Conservation (phyloP, 2,888 invertebrate genomes). For the Cotesia congregata region DNA sequence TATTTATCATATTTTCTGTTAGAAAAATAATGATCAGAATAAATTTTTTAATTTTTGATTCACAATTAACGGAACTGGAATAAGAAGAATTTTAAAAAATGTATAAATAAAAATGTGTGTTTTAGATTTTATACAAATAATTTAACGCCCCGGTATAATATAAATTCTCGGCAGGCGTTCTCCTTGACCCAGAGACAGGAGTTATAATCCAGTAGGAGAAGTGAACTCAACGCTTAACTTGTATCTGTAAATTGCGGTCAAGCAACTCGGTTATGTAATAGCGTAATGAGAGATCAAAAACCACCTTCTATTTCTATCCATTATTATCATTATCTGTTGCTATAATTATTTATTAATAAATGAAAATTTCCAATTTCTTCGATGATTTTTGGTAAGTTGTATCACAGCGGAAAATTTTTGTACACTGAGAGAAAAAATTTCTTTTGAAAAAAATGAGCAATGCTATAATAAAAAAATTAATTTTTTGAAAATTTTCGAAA, state of each 20-base stretch:
- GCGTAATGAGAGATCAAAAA: neutral
- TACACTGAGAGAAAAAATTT: too few species aligned
- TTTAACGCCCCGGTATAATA: neutral
- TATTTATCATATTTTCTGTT: neutral
- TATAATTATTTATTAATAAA: slow-evolving; percentile 7
- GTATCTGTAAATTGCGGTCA: slow-evolving; percentile 51
- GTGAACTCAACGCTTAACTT: slow-evolving; percentile 43
- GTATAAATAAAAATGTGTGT: neutral
- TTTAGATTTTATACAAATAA: neutral
- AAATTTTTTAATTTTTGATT: neutral
- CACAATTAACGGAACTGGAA: too few species aligned
- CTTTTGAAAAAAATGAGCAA: too few species aligned
- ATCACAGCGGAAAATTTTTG: too few species aligned
- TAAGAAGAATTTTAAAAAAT: too few species aligned
- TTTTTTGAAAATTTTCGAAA: too few species aligned
- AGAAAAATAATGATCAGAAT: neutral
- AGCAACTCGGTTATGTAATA: slow-evolving; percentile 43
- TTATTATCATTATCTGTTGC: slow-evolving; percentile 25
- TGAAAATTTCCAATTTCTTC: slow-evolving; percentile 35
- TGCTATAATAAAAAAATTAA: too few species aligned
- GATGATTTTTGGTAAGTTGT: too few species aligned
- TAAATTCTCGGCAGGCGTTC: slow-evolving; percentile 49
- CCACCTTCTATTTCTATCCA: slow-evolving; percentile 23
- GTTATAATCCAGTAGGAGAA: slow-evolving; percentile 46
- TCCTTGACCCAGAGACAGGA: slow-evolving; percentile 64